Base-by-base conservation (phyloP, 1,140 invertebrate species). In the Araneus ventricosus region DNA sequence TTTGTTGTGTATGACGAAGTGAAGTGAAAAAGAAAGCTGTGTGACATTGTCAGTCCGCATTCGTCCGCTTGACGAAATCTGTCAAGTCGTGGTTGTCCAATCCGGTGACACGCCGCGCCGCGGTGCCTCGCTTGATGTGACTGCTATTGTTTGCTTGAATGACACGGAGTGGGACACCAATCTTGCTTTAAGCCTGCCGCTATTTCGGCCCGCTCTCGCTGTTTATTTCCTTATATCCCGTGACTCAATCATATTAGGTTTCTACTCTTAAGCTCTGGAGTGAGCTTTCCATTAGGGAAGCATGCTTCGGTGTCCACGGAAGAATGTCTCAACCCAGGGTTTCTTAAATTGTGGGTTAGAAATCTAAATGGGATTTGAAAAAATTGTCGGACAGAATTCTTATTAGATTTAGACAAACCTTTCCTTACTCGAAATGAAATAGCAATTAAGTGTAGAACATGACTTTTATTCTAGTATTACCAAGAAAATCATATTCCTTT, bases 1-100 rank as follows among this genome's bases (percentile, higher is more conserved):
- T 91, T 91, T 91, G 89, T 91, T 91, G 75, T 52, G 20, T 30
- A 30, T 57, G 41, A 67, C 14, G 63, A 67, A 59, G 57, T 39
- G 41, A 67, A 79, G 88, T 34, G 67, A 30, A 57, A n/a, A 30
- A 45, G 7, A 89, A 79, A 27, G 63, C 45, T 88, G 87, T 91
- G 63, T 75, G 90, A 92, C 82, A 37, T 57, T 92, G 90, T 92
- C 90, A 86, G 80, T 85, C 14, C 90, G 80, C 63, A 86, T 92
- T 86, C 90, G 90, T 92, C 90, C 90, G 90, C 90, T 86, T 92
- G 90, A 92, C 63, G 90, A 86, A 41, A 86, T 34, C 80, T 92
- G 90, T 86, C 90, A 92, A 67, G 80, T 86, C 80, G 75, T 45
- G 59, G 57, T 34, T 70, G 90, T 86, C 90, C 61, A 30, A 22